A percentile compares a stretch with the other conserved stretches of the same genome.
Evolutionary conservation across 2,888 invertebrate species (phyloP).

Genomic region (Lepas anatifera): DNA sequence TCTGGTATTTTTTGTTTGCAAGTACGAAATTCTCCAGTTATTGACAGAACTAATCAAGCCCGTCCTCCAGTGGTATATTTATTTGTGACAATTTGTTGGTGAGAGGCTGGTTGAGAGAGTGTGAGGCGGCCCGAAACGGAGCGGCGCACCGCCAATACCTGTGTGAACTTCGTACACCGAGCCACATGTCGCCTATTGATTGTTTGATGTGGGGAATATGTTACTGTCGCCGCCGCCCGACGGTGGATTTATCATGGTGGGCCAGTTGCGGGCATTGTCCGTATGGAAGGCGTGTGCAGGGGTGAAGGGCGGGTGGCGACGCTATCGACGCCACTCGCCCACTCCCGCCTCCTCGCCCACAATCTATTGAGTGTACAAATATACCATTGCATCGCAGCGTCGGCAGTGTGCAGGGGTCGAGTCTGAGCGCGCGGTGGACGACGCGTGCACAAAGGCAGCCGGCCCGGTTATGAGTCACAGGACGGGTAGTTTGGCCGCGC

Average conservation of each 20-base stretch:
- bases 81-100: no score
- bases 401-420: no score
- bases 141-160: not conserved
- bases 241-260: not conserved
- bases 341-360: not conserved
- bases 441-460: not conserved
- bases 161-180: not conserved
- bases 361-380: not conserved
- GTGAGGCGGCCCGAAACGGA: not conserved
- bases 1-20: no score
- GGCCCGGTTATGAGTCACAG: not conserved
- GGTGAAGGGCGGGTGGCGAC: not conserved
- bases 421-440: not conserved
- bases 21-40: no score
- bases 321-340: not conserved
- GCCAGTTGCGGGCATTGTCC: not conserved
- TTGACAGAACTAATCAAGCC: no score
- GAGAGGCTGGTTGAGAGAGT: not conserved
- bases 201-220: not conserved
- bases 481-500: no score
- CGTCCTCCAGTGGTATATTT: no score
- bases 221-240: not conserved
- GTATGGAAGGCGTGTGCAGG: not conserved
- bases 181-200: slow-evolving; percentile 1
- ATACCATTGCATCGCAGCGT: not conserved